These are phyloP conservation scores for Uromys caudimaculatus DNA, from an alignment of 2,797 vertebrate genomes.

Conservation along the genomic window DNA sequence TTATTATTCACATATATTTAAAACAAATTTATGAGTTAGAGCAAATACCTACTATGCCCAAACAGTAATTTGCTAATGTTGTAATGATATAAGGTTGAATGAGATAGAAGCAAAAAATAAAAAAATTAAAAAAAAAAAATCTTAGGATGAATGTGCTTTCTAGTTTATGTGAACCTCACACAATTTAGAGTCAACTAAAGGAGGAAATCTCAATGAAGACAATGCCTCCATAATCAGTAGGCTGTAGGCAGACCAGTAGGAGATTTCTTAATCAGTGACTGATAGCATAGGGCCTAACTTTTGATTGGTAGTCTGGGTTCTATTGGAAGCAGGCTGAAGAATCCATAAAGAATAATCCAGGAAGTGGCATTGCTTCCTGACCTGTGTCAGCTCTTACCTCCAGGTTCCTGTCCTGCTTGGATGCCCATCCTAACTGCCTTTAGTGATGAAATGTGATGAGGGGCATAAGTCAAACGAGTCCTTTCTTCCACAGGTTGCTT, in stretches of 20 bases:
- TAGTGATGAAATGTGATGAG: background rate
- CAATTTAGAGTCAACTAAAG: background rate
- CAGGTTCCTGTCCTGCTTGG: background rate
- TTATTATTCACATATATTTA: constrained; percentile 21
- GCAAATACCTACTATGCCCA: background rate
- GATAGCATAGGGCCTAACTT: background rate
- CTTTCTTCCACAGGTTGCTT: too few relatives aligned
- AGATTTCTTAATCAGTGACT: background rate
- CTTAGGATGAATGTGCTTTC: background rate
- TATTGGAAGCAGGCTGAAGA: background rate
- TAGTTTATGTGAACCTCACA: background rate
- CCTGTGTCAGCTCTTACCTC: background rate
- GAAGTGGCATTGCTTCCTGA: background rate
- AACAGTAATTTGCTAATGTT: constrained; percentile 36
- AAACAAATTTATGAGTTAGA: background rate
- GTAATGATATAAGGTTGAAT: background rate
- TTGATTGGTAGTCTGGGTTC: background rate
- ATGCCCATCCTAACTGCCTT: background rate
- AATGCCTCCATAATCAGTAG: background rate
- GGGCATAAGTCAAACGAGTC: background rate
- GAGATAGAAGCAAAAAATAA: background rate
- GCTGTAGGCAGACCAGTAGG: background rate
- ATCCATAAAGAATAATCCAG: background rate
- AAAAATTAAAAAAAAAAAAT: background rate
- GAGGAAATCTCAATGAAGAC: too few relatives aligned